A percentile compares a stretch with the other conserved stretches of the same genome.
Conservation (phyloP, 2,888 invertebrate genomes). For the Drosophila neoperkinsi region DNA sequence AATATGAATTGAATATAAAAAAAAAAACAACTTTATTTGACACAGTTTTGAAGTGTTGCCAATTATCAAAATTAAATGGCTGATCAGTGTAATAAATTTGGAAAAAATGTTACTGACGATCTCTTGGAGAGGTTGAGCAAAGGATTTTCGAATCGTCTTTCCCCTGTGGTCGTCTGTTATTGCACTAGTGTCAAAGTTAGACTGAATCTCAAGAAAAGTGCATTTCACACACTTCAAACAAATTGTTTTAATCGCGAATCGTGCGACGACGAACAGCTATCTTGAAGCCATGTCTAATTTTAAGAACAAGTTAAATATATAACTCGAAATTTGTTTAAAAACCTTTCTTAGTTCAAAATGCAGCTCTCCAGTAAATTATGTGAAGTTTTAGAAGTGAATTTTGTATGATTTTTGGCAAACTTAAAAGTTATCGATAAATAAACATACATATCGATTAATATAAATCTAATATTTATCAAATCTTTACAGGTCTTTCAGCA, state of each 20-base stretch:
- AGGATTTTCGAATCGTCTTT: background rate
- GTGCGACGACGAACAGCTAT: background rate
- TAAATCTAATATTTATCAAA: conserved; percentile 19
- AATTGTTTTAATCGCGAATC: background rate
- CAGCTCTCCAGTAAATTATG: background rate
- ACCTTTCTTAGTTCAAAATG: background rate
- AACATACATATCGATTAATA: background rate
- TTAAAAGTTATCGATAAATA: background rate
- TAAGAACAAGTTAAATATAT: background rate
- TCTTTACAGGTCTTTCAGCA: conserved; percentile 85
- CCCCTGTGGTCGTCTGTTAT: background rate
- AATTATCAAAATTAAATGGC: background rate
- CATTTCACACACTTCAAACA: background rate
- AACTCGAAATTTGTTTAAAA: too few relatives aligned
- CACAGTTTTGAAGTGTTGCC: background rate
- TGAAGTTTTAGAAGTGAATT: background rate
- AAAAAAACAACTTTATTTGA: background rate
- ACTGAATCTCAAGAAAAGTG: background rate
- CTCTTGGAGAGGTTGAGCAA: background rate
- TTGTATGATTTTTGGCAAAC: background rate
- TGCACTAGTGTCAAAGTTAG: background rate
- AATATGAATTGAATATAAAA: background rate
- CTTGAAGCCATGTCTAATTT: background rate
- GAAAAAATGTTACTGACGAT: background rate
- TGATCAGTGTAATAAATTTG: background rate